Base-by-base conservation (phyloP, 1,140 invertebrate genomes). In the Ruditapes philippinarum region DNA sequence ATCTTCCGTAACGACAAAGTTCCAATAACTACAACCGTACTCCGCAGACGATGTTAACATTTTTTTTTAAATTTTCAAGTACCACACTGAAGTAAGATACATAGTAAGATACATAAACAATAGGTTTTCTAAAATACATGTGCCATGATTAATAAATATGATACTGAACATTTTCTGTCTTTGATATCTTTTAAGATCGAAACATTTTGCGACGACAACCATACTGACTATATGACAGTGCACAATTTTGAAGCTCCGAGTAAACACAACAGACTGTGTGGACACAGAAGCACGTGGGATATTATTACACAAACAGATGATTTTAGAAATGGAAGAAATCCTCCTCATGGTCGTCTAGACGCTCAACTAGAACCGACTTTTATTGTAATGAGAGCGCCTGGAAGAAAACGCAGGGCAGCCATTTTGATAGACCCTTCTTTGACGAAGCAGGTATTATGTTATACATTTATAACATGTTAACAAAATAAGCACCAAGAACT, bases 261-360 rank as follows among this genome's bases (percentile, higher is more conserved):
- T 22, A 97, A 97, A 93, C 97, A 97, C 74, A 97, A 97, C 94
- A 95, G 96, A 14, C 95, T 97, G 25, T 97, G 97, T 93, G 94
- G 96, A 73, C 96, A 97, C 38, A 95, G 96, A 57, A 97, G 97
- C 91, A 96, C 96, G 7, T 96, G 96, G 94, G 97, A 97, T 79
- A 96, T 97, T 54, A 97, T 97, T 49, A 91, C 95, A n/a, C 94
- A 95, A 70, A 97, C 97, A 93, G 62, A 93, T 7, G 97, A 97
- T 92, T 97, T 97, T 90, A 33, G 42, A 19, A 42, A 51, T 19
- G 89, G 85, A 0, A 83, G 74, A 7, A 93, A 93, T 70, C 82
- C 83, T 17, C 80, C 90, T 31, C 68, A 90, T 22, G 68, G 87
- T 22, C 83, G 88, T 1, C 17, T 51, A 25, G 91, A 92, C 62